phyloP scores from a whole-genome alignment of 2,113 vertebrate genomes.

The Gymnogyps californianus region DNA sequence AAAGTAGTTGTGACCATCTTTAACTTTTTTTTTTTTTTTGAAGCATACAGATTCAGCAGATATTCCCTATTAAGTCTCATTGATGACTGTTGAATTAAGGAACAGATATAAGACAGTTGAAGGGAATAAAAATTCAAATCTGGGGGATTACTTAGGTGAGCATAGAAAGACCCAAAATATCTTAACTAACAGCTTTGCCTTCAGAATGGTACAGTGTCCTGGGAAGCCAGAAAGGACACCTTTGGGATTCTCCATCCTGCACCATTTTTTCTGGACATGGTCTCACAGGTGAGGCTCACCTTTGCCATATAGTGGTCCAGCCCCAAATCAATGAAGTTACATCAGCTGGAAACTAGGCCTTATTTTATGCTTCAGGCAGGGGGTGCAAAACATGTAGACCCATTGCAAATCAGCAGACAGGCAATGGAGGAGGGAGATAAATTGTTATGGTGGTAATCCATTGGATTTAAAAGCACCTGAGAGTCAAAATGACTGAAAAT shows the following conservation, averaged over 20 bases:
- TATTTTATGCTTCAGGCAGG: not conserved
- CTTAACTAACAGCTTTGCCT: not conserved
- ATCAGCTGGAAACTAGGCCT: not conserved
- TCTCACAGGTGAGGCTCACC: not conserved
- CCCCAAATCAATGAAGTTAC: not conserved
- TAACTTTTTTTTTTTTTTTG: not conserved
- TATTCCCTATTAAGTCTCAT: not conserved
- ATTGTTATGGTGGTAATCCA: not conserved
- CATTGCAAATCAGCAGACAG: not conserved
- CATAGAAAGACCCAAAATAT: not conserved
- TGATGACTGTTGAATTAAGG: not conserved
- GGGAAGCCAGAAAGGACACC: not conserved
- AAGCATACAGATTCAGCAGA: not conserved
- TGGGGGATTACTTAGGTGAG: not conserved
- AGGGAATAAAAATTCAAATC: not conserved
- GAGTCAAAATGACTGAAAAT: not conserved
- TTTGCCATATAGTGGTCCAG: not conserved
- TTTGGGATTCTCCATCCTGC: not conserved
- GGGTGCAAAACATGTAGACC: not conserved
- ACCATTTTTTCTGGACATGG: not conserved
- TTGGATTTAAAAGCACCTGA: not conserved
- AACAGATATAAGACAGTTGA: not conserved
- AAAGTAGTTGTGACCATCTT: not conserved
- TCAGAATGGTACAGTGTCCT: not conserved
- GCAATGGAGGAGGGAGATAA: not conserved